Evolutionary conservation across 2,113 vertebrate genomes (phyloP).

Genomic region (chimpanzee (Pan troglodytes)): DNA sequence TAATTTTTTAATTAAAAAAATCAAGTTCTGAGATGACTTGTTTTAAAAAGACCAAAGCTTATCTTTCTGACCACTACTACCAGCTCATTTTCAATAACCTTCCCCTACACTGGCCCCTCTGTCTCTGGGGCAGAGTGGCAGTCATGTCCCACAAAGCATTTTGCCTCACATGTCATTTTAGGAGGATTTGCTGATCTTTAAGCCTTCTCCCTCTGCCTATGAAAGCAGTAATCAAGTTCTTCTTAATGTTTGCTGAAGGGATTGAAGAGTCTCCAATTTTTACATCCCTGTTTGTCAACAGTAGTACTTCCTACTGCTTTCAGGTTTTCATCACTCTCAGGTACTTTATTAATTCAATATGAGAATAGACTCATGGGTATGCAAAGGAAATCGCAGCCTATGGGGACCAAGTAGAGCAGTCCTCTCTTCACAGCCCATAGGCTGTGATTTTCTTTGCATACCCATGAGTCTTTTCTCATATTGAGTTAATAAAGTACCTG

Average conservation of each 20-base stretch:
- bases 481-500: background rate
- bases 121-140: background rate
- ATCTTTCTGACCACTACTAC: background rate
- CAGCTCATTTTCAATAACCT: background rate
- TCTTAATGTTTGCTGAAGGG: background rate
- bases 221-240: background rate
- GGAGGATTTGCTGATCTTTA: background rate
- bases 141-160: constrained; percentile 9
- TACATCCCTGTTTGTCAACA: background rate
- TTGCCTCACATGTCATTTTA: background rate
- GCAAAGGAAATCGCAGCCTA: background rate
- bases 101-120: rapidly evolving
- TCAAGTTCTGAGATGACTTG: background rate
- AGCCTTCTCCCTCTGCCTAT: background rate
- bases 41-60: constrained; percentile 4
- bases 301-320: background rate
- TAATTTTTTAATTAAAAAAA: background rate
- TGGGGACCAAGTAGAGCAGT: background rate
- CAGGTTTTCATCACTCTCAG: background rate
- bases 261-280: background rate
- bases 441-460: background rate
- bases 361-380: background rate
- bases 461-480: background rate
- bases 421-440: too few species aligned
- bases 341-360: background rate